Evolutionary conservation across 2,888 invertebrate genomes (phyloP), one percentile per base, ranked within the genome.

Genomic region (Phorcus lineatus): DNA sequence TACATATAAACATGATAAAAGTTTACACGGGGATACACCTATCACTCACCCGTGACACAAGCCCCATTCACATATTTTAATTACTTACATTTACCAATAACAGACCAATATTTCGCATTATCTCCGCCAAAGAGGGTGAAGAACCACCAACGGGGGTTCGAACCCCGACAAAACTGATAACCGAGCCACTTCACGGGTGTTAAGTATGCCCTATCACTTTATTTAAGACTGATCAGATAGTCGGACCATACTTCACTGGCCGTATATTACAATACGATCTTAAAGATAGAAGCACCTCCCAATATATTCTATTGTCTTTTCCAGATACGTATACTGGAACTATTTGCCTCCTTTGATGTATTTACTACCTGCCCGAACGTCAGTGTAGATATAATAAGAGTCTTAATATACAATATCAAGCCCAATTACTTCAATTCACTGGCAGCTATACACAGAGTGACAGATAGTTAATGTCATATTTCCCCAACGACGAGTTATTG

Each of bases 401-500:
- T 28, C 24, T 24, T 62, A 28, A 62, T 62, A 62, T 62, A 62
- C 22, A 62, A 62, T 62, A 62, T 62, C 24, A 17, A 28, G 62
- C 62, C 28, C 62, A 62, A 62, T 62, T 62, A 62, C 62, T 28
- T 62, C 62, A 62, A 62, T 62, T 62, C 62, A 28, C 28, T 62
- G 62, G 62, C 62, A 62, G 62, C 62, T 11, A 62, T 4, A 62
- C 24, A 28, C 28, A 19, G 24, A n/a, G 28, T 24, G 22, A 62
- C 62, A 24, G 62, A 62, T 62, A 62, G 62, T 3, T 16, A 28
- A 28, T 28, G 24, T 62, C 62, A 62, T 62, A 62, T 62, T 62
- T 24, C 62, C 62, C 28, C 17, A 28, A 62, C 28, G 62, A 62
- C 62, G 28, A 22, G 28, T 62, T 62, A 62, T 62, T 28, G 62